Evolutionary conservation across 2,797 vertebrate genomes (phyloP).

Genomic region (Muscicapa comitata): DNA sequence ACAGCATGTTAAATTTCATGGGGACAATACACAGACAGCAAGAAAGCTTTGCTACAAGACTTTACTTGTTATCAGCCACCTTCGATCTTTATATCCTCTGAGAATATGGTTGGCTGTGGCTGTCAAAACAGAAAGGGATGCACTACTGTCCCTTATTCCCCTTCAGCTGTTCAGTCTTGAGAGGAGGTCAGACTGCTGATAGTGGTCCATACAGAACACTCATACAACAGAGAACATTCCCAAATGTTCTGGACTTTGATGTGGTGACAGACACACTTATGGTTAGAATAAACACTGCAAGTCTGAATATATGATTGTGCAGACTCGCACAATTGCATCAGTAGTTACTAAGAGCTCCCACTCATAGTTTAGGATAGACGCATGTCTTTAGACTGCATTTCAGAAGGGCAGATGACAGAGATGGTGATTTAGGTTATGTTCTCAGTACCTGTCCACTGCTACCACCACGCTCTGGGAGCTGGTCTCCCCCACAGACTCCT

Average conservation of each 20-base stretch:
- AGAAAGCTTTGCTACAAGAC: neutral
- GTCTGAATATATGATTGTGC: neutral
- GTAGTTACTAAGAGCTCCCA: neutral
- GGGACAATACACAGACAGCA: neutral
- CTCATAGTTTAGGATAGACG: neutral
- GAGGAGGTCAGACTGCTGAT: neutral
- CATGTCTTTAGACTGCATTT: neutral
- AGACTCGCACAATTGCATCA: neutral
- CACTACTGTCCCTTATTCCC: neutral
- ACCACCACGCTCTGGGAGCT: conserved; percentile 97
- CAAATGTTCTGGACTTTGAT: neutral
- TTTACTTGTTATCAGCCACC: neutral
- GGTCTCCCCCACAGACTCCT: conserved; percentile 95
- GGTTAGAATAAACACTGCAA: neutral
- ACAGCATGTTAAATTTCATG: neutral
- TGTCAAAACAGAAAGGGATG: neutral
- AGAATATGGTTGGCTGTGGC: neutral
- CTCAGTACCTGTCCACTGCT: conserved; percentile 89
- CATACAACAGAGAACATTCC: neutral
- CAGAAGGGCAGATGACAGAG: neutral
- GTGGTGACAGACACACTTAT: neutral
- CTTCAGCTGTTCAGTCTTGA: neutral
- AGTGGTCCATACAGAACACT: neutral
- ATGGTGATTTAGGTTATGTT: rapidly evolving
- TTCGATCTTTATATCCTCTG: neutral